Percentiles rank a stretch among this genome's conserved stretches.
These are phyloP conservation scores for Heliangelus exortis DNA, from an alignment of 2,797 vertebrate genomes.

Conservation along the genomic window DNA sequence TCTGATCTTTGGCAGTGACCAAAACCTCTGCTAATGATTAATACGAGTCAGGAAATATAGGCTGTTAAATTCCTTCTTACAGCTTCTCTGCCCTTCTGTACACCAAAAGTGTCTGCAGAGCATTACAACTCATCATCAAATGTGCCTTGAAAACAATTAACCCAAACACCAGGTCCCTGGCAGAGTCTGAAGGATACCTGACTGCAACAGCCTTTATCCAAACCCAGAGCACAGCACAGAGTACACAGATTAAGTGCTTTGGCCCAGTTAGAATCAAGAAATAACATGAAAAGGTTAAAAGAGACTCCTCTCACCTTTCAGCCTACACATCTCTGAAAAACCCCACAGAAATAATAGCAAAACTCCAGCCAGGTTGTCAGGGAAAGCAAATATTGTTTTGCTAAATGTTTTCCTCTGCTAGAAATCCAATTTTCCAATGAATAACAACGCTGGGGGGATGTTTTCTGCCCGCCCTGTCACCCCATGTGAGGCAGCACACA, in stretches of 20 bases:
- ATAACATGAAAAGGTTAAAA: not conserved
- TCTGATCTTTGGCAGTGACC: not conserved
- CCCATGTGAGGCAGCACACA: not conserved
- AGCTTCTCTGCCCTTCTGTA: not conserved
- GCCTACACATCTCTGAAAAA: not conserved
- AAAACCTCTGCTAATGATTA: not conserved
- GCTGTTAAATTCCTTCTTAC: not conserved
- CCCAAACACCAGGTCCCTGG: not conserved
- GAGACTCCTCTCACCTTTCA: not conserved
- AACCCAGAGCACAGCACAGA: not conserved
- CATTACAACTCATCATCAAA: not conserved
- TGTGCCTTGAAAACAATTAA: not conserved
- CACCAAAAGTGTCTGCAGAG: not conserved
- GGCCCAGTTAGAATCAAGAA: not conserved
- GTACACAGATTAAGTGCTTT: not conserved
- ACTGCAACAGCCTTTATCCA: not conserved
- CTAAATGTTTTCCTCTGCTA: not conserved
- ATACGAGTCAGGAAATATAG: not conserved
- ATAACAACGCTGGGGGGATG: not conserved
- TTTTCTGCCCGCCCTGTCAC: not conserved
- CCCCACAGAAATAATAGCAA: not conserved
- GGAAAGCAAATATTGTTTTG: conserved; percentile 2
- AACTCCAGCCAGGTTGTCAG: conserved; percentile 1
- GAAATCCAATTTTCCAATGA: not conserved
- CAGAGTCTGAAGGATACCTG: not conserved